phyloP scores from a whole-genome alignment of 2,797 vertebrate genomes.

The Microtus agrestis region DNA sequence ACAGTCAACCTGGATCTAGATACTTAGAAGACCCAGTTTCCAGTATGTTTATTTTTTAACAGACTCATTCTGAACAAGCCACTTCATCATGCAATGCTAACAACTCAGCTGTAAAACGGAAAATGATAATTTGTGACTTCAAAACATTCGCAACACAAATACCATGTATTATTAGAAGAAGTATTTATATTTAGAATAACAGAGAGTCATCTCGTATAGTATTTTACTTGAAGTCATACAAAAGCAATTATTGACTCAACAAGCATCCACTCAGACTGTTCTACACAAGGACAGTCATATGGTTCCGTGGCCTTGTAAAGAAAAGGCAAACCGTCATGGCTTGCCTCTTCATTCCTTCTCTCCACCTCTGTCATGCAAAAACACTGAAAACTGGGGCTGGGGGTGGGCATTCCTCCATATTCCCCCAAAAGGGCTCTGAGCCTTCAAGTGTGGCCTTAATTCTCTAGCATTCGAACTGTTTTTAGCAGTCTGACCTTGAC shows the following conservation, averaged over 20 bases:
- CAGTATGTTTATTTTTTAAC: neutral
- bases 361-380: neutral
- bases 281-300: neutral
- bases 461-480: constrained; percentile 1
- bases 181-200: constrained; percentile 41
- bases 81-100: constrained; percentile 64
- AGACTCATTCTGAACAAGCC: neutral
- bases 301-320: neutral
- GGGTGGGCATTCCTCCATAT: neutral
- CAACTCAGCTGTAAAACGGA: constrained; percentile 61
- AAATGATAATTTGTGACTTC: constrained; percentile 68
- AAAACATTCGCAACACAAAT: constrained; percentile 63
- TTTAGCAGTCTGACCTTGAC: constrained; percentile 38
- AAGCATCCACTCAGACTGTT: constrained; percentile 1
- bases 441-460: neutral
- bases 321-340: neutral
- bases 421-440: neutral
- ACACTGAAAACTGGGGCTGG: neutral
- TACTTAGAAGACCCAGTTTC: neutral
- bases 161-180: constrained; percentile 61
- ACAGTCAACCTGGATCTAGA: neutral
- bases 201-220: neutral
- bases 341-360: neutral
- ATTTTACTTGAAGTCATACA: neutral
- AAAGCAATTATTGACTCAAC: constrained; percentile 14